Conservation (phyloP, 2,113 vertebrate genomes). For the Petromus typicus region DNA sequence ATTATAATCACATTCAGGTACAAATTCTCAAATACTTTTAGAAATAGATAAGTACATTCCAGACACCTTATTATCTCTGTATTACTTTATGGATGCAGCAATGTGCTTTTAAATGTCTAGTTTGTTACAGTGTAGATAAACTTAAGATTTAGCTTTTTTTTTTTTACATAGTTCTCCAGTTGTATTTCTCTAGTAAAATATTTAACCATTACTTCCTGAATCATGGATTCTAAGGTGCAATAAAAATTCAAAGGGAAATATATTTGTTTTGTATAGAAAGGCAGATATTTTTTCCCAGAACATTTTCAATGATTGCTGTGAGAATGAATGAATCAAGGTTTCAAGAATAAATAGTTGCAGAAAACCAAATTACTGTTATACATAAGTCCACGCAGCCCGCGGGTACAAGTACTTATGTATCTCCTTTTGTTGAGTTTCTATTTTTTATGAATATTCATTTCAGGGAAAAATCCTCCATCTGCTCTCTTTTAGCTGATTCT, state of each 20-base stretch:
- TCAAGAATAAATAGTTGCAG: conserved; percentile 61
- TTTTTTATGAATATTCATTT: conserved; percentile 79
- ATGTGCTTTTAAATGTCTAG: conserved; percentile 30
- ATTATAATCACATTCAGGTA: too few relatives aligned
- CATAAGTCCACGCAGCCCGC: background rate
- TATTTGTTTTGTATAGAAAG: conserved; percentile 43
- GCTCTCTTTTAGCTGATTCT: conserved; percentile 80
- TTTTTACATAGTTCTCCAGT: conserved; percentile 21
- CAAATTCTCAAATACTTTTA: background rate
- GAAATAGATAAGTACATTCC: background rate
- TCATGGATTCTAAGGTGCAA: conserved; percentile 51
- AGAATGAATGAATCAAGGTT: conserved; percentile 68
- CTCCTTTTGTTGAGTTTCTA: conserved; percentile 70
- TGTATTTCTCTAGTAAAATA: conserved; percentile 66
- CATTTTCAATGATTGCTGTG: conserved; percentile 64
- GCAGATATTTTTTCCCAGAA: background rate
- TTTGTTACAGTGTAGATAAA: background rate
- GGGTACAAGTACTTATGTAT: conserved; percentile 40
- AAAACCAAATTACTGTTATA: conserved; percentile 46
- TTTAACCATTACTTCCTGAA: conserved; percentile 56
- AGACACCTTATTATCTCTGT: background rate
- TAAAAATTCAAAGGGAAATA: conserved; percentile 51
- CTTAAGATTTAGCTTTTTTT: conserved; percentile 14
- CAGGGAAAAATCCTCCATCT: conserved; percentile 66
- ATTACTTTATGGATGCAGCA: background rate